Base-by-base conservation (phyloP, 2,888 invertebrate genomes). In the Coleophora deauratella region DNA sequence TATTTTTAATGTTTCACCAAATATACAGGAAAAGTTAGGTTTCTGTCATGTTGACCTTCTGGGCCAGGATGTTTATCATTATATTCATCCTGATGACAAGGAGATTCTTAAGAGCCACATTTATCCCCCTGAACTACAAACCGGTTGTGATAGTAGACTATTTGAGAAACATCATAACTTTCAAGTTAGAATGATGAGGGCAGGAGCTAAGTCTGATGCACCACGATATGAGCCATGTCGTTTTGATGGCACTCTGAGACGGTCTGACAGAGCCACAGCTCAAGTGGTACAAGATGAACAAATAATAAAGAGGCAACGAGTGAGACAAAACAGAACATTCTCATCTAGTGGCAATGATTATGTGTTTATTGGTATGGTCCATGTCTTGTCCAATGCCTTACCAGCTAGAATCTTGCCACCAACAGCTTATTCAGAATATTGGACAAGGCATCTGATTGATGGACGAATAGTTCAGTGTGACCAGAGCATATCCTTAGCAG, bases 381-480 rank as follows among this genome's bases (percentile, higher is more conserved):
- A 91, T 62, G 82, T 94, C 21, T 74, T 91, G 55, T 64, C 81
- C 8, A 77, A 66, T 55, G 60, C 69, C 21, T 88, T 91, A 60
- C 93, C 93, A 42, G 65, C 78, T 30, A 66, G 72, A 37, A 70
- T 85, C 37, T 87, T 91, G 40, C 88, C 93, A 37, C 90, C 85
- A 1, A 75, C 80, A 31, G 78, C 91, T 28, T 91, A 92, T 54
- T 91, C 96, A 59, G 96, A 97, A 71, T 97, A 97, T 72, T 91
- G 94, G 65, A 96, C 96, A 1, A 88, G 96, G 51, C 97, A 97
- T 77, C 87, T 94, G 42, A 90, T 96, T 40, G 96, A 96, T 80
- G 96, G 97, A 0, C 89, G 93, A 36, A 96, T 97, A 51, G 91
- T 96, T 38, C 95, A 93, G 66, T 94, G 94, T 68, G 97, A 97